Evolutionary conservation across 2,113 vertebrate genomes (phyloP).

Genomic region (Aramus guarauna): DNA sequence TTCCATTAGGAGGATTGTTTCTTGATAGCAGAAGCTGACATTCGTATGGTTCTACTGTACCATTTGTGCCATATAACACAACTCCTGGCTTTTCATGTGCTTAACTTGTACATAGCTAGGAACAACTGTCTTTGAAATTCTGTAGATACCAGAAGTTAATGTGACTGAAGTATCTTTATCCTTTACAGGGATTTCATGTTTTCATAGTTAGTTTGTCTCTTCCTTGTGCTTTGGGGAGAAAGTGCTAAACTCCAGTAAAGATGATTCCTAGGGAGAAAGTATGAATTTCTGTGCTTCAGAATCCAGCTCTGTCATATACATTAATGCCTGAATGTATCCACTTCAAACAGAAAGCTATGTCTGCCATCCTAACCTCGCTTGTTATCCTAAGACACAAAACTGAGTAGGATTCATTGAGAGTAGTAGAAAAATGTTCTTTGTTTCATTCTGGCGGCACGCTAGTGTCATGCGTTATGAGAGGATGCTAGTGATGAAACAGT

Average conservation of each 20-base stretch:
- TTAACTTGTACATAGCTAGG: background rate
- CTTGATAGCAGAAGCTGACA: background rate
- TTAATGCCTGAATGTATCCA: background rate
- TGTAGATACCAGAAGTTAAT: background rate
- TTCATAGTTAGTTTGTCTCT: background rate
- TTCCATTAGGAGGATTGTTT: background rate
- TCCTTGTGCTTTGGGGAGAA: background rate
- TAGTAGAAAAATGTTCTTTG: background rate
- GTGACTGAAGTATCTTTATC: background rate
- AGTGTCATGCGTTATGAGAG: background rate
- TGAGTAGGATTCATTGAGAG: background rate
- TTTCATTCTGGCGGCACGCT: background rate
- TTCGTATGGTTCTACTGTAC: background rate
- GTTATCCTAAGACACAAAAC: background rate
- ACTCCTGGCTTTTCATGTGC: background rate
- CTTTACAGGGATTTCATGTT: background rate
- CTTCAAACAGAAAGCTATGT: background rate
- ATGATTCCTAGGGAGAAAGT: background rate
- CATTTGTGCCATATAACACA: background rate
- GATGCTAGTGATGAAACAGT: background rate
- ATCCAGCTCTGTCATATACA: background rate
- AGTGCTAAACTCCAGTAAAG: background rate
- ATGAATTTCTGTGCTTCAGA: background rate
- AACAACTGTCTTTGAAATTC: background rate
- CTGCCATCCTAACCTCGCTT: background rate